Conservation (phyloP, 2,797 vertebrate genomes). For the Phoxinus dragarum region DNA sequence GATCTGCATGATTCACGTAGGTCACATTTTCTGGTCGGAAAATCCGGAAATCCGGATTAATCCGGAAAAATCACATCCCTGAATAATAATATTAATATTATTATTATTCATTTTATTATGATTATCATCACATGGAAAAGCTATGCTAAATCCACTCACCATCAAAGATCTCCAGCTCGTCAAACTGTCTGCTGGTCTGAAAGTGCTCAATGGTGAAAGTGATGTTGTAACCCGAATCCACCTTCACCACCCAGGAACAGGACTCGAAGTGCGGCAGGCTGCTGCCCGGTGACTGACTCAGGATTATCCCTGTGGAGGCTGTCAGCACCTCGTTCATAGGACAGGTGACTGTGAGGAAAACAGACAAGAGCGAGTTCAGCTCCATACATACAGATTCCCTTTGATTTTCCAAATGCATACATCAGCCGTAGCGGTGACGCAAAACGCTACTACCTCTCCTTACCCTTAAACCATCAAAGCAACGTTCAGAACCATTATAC, state of each 20-base stretch:
- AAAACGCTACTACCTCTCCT: background rate
- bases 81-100: no score
- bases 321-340: slow-evolving; percentile 93
- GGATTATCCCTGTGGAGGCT: slow-evolving; percentile 91
- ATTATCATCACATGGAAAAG: background rate
- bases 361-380: slow-evolving; percentile 12
- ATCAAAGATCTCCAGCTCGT: slow-evolving; percentile 97
- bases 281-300: slow-evolving; percentile 91
- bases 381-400: background rate
- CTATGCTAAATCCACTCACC: slow-evolving; percentile 37
- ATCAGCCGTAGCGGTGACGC: background rate
- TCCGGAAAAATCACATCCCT: no score
- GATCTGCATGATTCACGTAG: no score
- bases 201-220: slow-evolving; percentile 95
- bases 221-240: slow-evolving; percentile 91
- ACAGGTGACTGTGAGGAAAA: slow-evolving; percentile 84
- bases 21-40: no score
- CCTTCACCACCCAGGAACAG: slow-evolving; percentile 95
- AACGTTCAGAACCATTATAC: background rate
- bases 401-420: background rate
- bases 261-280: slow-evolving; percentile 96
- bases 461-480: background rate
- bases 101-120: background rate
- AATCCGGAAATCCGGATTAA: no score
- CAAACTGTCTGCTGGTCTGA: slow-evolving; percentile 95